These are phyloP conservation scores for Zalophus californianus DNA, from an alignment of 2,797 vertebrate genomes.

Conservation along the genomic window DNA sequence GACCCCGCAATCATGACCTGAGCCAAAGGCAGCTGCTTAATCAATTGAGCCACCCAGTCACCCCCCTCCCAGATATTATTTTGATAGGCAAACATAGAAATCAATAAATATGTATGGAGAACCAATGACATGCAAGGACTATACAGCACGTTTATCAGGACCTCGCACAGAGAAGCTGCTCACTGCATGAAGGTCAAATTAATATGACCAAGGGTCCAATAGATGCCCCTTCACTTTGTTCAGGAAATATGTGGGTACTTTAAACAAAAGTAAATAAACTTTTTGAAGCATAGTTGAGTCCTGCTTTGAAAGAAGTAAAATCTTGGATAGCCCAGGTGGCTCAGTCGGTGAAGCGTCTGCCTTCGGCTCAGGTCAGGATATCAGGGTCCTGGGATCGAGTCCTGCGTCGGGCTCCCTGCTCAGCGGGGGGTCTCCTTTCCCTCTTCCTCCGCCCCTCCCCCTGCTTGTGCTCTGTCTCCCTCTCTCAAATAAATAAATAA, in stretches of 20 bases:
- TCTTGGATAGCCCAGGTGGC: not conserved
- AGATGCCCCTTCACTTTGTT: not conserved
- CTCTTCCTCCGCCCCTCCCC: not conserved
- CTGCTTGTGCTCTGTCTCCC: not conserved
- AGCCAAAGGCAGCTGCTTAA: no score
- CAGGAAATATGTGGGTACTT: not conserved
- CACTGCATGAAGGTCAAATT: rapidly evolving
- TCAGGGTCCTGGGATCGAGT: no score
- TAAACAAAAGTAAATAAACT: not conserved
- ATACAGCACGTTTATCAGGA: not conserved
- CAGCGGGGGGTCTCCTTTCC: not conserved
- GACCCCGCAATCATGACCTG: no score
- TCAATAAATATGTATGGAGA: not conserved
- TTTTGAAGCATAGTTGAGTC: not conserved
- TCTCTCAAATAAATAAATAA: not conserved
- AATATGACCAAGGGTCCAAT: not conserved
- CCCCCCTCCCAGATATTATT: not conserved
- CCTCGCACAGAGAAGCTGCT: not conserved
- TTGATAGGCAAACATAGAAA: not conserved
- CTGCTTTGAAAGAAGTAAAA: not conserved
- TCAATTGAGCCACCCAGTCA: no score
- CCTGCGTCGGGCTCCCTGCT: no score
- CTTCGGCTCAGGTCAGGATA: not conserved
- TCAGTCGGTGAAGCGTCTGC: not conserved
- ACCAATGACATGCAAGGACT: not conserved